Evolutionary conservation across 2,113 vertebrate species (phyloP).

Genomic region (Montifringilla adamsi): DNA sequence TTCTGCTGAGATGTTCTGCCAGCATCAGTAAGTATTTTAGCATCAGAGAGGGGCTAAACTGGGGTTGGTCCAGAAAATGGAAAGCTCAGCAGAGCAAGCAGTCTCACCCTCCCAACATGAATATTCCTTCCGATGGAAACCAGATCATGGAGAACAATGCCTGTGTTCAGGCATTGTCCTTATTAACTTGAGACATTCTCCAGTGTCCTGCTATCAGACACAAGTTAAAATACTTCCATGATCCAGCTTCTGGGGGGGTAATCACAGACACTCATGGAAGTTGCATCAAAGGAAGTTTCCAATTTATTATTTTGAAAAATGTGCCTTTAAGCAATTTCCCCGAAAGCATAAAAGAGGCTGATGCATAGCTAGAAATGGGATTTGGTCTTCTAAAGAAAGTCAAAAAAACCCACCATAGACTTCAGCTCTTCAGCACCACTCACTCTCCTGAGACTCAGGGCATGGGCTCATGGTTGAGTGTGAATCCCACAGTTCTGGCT

Average conservation of each 20-base stretch:
- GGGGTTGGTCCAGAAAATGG: neutral
- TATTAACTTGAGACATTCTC: neutral
- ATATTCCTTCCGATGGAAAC: neutral
- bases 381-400: neutral
- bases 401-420: neutral
- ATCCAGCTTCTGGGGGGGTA: neutral
- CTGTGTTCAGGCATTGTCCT: neutral
- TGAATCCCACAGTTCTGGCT: neutral
- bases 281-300: neutral
- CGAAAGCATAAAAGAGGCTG: neutral
- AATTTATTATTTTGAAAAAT: neutral
- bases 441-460: neutral
- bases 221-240: neutral
- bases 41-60: neutral
- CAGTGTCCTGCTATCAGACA: neutral
- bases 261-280: neutral
- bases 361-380: neutral
- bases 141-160: neutral
- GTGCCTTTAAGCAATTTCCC: neutral
- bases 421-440: neutral
- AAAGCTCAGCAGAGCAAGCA: neutral
- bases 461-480: neutral
- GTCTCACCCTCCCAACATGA: neutral
- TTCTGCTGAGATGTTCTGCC: neutral
- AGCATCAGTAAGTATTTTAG: neutral